phyloP scores from a whole-genome alignment of 2,797 vertebrate species.

The Numenius phaeopus region DNA sequence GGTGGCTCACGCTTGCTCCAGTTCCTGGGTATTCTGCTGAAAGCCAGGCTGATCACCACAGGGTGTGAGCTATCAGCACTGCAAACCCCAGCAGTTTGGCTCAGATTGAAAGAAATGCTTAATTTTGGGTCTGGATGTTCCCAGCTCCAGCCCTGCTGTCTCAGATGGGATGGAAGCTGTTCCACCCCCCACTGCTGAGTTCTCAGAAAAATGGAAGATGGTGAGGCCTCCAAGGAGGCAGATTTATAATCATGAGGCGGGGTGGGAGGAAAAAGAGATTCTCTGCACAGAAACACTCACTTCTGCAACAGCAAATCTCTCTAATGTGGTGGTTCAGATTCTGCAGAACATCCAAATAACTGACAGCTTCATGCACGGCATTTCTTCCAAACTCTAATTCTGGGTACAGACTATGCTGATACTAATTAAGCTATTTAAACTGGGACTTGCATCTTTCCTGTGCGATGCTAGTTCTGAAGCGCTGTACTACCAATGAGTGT shows the following conservation, averaged over 20 bases:
- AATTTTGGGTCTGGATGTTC: neutral
- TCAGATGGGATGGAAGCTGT: neutral
- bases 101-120: neutral
- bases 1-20: neutral
- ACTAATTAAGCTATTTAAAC: slow-evolving; percentile 42
- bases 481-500: neutral
- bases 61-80: neutral
- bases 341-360: neutral
- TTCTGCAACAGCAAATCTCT: neutral
- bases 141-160: neutral
- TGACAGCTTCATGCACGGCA: neutral
- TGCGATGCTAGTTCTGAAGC: neutral
- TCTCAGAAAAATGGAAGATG: neutral
- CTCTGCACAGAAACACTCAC: neutral
- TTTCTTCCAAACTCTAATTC: neutral
- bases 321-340: neutral
- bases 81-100: neutral
- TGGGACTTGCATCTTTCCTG: slow-evolving; percentile 3
- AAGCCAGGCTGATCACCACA: neutral
- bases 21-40: neutral
- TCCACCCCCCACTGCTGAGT: neutral
- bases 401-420: neutral
- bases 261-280: neutral
- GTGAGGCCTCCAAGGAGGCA: neutral
- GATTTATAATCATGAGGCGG: neutral